These are phyloP conservation scores for Ferdinandea cuprea DNA, from an alignment of 2,888 invertebrate genomes.

Conservation along the genomic window DNA sequence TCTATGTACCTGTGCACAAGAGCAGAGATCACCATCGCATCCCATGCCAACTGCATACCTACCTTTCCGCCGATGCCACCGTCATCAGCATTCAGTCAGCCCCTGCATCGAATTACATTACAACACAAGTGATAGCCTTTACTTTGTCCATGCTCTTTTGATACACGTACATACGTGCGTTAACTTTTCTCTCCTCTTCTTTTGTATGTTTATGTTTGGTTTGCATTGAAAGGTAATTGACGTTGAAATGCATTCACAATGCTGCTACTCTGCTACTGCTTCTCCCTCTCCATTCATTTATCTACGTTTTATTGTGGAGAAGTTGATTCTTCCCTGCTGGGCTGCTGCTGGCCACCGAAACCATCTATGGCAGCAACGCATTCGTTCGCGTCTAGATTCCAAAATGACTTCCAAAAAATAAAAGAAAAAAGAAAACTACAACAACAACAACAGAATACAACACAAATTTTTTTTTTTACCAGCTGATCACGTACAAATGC, in stretches of 20 bases:
- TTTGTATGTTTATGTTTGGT: slow-evolving; percentile 33
- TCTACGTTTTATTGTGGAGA: slow-evolving; percentile 13
- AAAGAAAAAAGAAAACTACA: too few relatives aligned
- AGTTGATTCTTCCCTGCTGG: slow-evolving; percentile 32
- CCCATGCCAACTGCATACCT: slow-evolving; percentile 9
- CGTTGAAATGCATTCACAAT: slow-evolving; percentile 50
- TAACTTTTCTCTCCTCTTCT: not conserved
- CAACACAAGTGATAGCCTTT: slow-evolving; percentile 36
- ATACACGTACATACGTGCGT: slow-evolving; percentile 11
- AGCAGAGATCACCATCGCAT: slow-evolving; percentile 34
- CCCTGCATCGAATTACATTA: slow-evolving; percentile 20
- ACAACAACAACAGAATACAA: too few relatives aligned
- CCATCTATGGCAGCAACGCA: slow-evolving; percentile 52
- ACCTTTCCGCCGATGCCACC: slow-evolving; percentile 9
- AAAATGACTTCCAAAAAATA: slow-evolving; percentile 35
- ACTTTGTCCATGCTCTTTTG: not conserved
- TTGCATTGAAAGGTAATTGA: slow-evolving; percentile 66
- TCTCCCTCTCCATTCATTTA: slow-evolving; percentile 1
- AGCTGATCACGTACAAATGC: slow-evolving; percentile 56
- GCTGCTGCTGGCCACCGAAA: too few relatives aligned
- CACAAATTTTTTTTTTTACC: slow-evolving; percentile 9
- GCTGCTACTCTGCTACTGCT: slow-evolving; percentile 9
- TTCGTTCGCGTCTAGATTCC: slow-evolving; percentile 41
- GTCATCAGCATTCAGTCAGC: too few relatives aligned
- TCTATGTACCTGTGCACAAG: slow-evolving; percentile 66